These are phyloP conservation scores for Nothobranchius furzeri DNA, from an alignment of 2,113 vertebrate species.

Conservation along the genomic window DNA sequence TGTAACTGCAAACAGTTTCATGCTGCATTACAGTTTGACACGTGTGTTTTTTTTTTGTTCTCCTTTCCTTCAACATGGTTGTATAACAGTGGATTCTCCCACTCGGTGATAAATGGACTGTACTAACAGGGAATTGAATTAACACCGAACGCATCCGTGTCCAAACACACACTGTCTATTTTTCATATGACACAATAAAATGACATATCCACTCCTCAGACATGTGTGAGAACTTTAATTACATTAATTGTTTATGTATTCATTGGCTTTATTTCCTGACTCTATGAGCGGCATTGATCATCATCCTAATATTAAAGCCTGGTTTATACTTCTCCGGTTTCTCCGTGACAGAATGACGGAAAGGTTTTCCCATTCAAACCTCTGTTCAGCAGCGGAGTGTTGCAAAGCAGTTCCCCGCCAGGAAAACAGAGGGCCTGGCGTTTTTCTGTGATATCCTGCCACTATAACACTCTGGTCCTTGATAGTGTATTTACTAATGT, in stretches of 20 bases:
- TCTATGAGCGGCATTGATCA: background rate
- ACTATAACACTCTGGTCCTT: no score
- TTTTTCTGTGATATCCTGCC: no score
- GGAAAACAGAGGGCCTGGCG: no score
- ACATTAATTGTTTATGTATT: background rate
- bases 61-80: slow-evolving; percentile 8
- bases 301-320: no score
- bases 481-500: no score
- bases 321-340: no score
- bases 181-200: slow-evolving; percentile 69
- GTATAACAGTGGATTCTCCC: slow-evolving; percentile 40
- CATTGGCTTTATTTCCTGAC: background rate
- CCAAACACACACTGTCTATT: slow-evolving; percentile 54
- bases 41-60: slow-evolving; percentile 1
- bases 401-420: no score
- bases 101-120: slow-evolving; percentile 1
- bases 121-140: slow-evolving; percentile 20
- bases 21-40: slow-evolving; percentile 17
- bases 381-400: no score
- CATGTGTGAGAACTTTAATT: slow-evolving; percentile 17
- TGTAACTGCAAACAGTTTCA: slow-evolving; percentile 37
- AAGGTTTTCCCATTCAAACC: no score
- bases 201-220: slow-evolving; percentile 30
- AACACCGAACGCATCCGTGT: slow-evolving; percentile 38
- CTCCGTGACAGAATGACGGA: no score